phyloP scores from a whole-genome alignment of 2,888 invertebrate species.

The Drosophila affinis region DNA sequence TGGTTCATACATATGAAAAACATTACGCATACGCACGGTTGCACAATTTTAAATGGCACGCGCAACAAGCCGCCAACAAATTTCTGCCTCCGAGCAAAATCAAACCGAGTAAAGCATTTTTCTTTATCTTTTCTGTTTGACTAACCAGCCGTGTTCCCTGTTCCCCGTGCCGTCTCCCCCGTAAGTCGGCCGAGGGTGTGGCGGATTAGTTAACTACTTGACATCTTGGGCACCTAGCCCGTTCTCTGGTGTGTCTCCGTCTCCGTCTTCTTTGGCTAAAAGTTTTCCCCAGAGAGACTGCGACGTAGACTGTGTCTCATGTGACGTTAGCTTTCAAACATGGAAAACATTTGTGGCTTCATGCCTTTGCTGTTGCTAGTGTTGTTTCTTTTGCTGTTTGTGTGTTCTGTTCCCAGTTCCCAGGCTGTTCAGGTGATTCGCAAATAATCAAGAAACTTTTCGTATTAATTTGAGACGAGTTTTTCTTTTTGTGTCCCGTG shows the following conservation, averaged over 20 bases:
- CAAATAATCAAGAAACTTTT: slow-evolving; percentile 78
- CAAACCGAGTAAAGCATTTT: slow-evolving; percentile 48
- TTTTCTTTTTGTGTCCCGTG: slow-evolving; percentile 9
- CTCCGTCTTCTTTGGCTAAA: slow-evolving; percentile 54
- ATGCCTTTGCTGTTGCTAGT: slow-evolving; percentile 32
- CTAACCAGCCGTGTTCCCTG: slow-evolving; percentile 71
- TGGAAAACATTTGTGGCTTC: slow-evolving; percentile 53
- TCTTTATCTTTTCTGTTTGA: slow-evolving; percentile 50
- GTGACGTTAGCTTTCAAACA: slow-evolving; percentile 53
- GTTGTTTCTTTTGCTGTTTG: slow-evolving; percentile 22
- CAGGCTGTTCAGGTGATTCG: slow-evolving; percentile 63
- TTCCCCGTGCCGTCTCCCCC: slow-evolving; percentile 39
- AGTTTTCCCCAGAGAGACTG: slow-evolving; percentile 49
- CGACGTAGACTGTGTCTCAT: slow-evolving; percentile 29
- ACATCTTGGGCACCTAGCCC: slow-evolving; percentile 49
- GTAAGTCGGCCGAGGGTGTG: neutral
- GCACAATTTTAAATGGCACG: slow-evolving; percentile 79
- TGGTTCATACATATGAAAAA: slow-evolving; percentile 71
- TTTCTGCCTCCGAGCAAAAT: slow-evolving; percentile 44
- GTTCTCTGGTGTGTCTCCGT: neutral
- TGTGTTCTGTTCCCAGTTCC: neutral
- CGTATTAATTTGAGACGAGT: slow-evolving; percentile 66
- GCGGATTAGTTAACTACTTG: slow-evolving; percentile 72
- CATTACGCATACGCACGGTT: slow-evolving; percentile 78
- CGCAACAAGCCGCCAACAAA: slow-evolving; percentile 59